Evolutionary conservation across 2,888 invertebrate genomes (phyloP), one percentile per base, ranked within the genome.

Genomic region (Orthosia gracilis): DNA sequence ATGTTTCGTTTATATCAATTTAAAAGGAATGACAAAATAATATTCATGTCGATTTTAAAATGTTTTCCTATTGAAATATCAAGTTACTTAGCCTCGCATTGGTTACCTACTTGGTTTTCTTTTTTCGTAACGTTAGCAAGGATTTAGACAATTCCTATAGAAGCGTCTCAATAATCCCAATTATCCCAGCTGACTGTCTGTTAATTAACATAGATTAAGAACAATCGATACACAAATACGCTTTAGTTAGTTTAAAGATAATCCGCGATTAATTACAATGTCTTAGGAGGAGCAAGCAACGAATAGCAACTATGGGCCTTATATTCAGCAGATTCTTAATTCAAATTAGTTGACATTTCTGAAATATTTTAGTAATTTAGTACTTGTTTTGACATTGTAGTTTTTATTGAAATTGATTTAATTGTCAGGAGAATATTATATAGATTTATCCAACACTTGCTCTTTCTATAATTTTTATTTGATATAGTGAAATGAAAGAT

Each of bases 1-100:
- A 89, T 90, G 80, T 89, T 85, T 87, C 87, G 85, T 78, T 86
- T 84, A 86, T 89, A 87, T 88, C 83, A 87, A 76, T 78, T 83
- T 83, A 58, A 62, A 80, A 79, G 45, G 67, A 76, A 80, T 69
- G 62, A 57, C 40, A 59, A 72, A 80, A 64, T 80, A 78, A 65
- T 76, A 64, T 74, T 64, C 18, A 11, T 23, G 59, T 63, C n/a
- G 11, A n/a, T 55, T 66, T 59, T 50, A n/a, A 18, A 26, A 21
- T 55, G 40, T 64, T 66, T 15, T 11, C 47, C 18, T 26, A 40
- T 18, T 49, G 21, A 52, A 74, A 52, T 62, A 62, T n/a, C n/a
- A 52, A 52, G 13, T 49, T 15, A 45, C 13, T 52, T 26, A 73
- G 15, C 52, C 17, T 57, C 18, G 61, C 17, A 49, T 67, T 67